phyloP scores from a whole-genome alignment of 2,113 vertebrate genomes.

The Rousettus leschenaultii region DNA sequence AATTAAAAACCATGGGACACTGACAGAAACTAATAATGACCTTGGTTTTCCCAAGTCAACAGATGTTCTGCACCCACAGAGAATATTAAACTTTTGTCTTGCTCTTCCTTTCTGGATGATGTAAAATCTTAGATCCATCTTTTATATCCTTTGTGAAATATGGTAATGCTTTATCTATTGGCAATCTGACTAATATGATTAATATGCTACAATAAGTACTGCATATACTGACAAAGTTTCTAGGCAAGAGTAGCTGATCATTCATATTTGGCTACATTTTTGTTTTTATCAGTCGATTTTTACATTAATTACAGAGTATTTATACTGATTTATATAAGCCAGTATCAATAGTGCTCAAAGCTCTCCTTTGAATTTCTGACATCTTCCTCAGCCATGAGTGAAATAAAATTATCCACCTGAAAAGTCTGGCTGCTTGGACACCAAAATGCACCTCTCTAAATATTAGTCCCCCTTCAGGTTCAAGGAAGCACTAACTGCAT shows the following conservation, averaged over 20 bases:
- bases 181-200: conserved; percentile 22
- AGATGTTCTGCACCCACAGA: background rate
- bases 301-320: conserved; percentile 47
- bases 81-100: background rate
- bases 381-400: background rate
- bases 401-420: conserved; percentile 34
- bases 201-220: background rate
- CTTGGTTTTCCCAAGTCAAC: background rate
- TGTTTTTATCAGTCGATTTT: conserved; percentile 34
- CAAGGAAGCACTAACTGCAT: background rate
- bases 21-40: background rate
- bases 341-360: background rate
- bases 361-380: background rate
- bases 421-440: background rate
- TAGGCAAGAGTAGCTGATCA: background rate
- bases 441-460: background rate
- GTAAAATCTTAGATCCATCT: conserved; percentile 1
- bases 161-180: conserved; percentile 1
- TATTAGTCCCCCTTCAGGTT: background rate
- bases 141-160: conserved; percentile 27
- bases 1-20: conserved; percentile 25
- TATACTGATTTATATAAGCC: conserved; percentile 29
- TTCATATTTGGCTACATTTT: background rate
- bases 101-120: conserved; percentile 10
- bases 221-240: background rate